These are phyloP conservation scores for Drosophila incognita DNA, from an alignment of 2,888 invertebrate genomes.

Conservation along the genomic window DNA sequence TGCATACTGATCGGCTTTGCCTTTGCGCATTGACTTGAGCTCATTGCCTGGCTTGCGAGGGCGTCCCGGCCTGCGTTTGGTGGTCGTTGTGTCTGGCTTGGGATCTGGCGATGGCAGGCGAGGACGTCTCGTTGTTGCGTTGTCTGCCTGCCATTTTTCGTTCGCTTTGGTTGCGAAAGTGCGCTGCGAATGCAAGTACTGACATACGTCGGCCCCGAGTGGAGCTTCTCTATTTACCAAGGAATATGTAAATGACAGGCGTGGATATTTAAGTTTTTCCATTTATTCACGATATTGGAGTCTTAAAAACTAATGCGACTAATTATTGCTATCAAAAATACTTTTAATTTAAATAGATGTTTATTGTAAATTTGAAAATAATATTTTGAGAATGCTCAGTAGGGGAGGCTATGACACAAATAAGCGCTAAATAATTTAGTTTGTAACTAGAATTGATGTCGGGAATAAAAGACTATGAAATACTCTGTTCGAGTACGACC, in stretches of 20 bases:
- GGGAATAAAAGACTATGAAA: no score
- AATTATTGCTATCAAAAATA: not conserved
- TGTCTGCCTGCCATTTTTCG: no score
- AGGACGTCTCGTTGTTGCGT: no score
- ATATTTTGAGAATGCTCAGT: not conserved
- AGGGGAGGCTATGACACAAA: not conserved
- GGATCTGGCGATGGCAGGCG: no score
- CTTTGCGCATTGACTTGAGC: slow-evolving; percentile 53
- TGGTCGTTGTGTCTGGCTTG: not conserved
- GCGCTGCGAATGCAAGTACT: no score
- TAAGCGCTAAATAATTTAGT: not conserved
- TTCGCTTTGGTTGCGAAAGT: no score
- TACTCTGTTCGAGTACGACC: no score
- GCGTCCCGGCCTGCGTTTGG: slow-evolving; percentile 3
- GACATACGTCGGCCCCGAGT: no score
- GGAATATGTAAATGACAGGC: no score
- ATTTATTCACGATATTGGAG: not conserved
- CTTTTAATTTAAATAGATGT: not conserved
- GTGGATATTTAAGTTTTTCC: not conserved
- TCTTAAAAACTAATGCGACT: not conserved
- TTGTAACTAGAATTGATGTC: not conserved
- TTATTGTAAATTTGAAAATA: no score
- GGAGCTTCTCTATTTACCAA: no score
- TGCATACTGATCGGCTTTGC: not conserved
- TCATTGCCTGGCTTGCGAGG: slow-evolving; percentile 66